phyloP scores from a whole-genome alignment of 2,797 vertebrate species.

The Mustela erminea region DNA sequence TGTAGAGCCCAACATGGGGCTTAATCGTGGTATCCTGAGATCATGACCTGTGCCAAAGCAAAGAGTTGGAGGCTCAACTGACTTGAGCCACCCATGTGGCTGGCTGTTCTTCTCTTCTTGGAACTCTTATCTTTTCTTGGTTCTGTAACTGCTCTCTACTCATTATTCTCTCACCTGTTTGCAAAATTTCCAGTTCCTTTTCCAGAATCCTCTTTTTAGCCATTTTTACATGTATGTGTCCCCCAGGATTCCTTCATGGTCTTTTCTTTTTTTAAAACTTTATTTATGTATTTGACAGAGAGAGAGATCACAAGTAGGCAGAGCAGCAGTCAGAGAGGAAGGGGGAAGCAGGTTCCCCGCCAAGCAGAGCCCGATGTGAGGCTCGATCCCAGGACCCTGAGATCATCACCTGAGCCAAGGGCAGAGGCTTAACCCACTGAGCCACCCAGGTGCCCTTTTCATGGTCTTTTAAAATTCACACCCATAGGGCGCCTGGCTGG shows the following conservation, averaged over 20 bases:
- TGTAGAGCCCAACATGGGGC: neutral
- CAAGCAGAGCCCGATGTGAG: too few relatives aligned
- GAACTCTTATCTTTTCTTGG: neutral
- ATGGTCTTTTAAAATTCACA: constrained; percentile 18
- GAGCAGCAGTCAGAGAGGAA: too few relatives aligned
- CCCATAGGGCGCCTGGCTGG: neutral
- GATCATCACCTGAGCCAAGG: too few relatives aligned
- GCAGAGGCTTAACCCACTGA: too few relatives aligned
- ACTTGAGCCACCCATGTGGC: neutral
- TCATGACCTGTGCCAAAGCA: neutral
- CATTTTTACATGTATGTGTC: neutral
- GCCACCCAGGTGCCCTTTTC: neutral
- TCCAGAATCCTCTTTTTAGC: neutral
- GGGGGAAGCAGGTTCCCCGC: too few relatives aligned
- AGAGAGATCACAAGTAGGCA: too few relatives aligned
- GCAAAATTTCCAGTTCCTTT: neutral
- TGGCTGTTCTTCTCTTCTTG: neutral
- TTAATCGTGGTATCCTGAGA: neutral
- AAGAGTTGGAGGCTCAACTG: neutral
- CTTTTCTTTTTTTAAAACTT: neutral
- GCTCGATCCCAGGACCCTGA: too few relatives aligned
- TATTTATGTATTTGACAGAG: too few relatives aligned
- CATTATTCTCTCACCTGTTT: neutral
- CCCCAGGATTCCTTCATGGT: neutral
- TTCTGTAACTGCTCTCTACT: neutral